Evolutionary conservation across 2,888 invertebrate genomes (phyloP), one percentile per base, ranked within the genome.

Genomic region (Synanthedon tipuliformis): DNA sequence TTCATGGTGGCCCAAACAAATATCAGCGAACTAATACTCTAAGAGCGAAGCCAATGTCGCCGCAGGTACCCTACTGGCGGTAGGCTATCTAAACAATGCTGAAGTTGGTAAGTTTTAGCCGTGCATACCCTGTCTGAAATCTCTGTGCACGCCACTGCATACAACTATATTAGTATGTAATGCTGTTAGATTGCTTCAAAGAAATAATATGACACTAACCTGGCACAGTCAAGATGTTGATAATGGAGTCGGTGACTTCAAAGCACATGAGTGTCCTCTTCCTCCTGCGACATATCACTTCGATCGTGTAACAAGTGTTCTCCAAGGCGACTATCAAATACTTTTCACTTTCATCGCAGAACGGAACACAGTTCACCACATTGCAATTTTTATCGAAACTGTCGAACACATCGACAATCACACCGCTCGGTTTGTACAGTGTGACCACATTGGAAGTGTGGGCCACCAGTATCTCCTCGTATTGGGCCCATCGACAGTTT

Each of bases 401-500:
- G 49, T 81, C 76, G 7, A 80, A 66, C 0, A 75, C 66, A 10
- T 67, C 68, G 2, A 69, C 51, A 1, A 77, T 66, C 41, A 71
- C 69, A 0, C 81, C 80, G 8, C 64, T 69, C 0, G 73, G 67
- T n/a, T 69, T 64, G 63, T 83, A 86, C 3, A 83, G 49, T 3
- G 81, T 69, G n/a, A 87, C 69, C 57, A 74, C 75, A 50, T 75
- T 78, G 2, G 71, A 59, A 0, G 85, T 83, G 57, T 87, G 84
- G 0, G 86, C 66, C 15, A 88, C 70, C 0, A 88, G 61, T 1
- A 68, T 71, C 12, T 83, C 75, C 2, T 77, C 73, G 51, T 73
- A 67, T 60, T 75, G 77, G 0, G 80, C 71, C 88, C 88, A 88
- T 3, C 76, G 68, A 53, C 85, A 86, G 66, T 76, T 77, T 8